Evolutionary conservation across 1,140 invertebrate species (phyloP).

Genomic region (Zaprionus capensis): DNA sequence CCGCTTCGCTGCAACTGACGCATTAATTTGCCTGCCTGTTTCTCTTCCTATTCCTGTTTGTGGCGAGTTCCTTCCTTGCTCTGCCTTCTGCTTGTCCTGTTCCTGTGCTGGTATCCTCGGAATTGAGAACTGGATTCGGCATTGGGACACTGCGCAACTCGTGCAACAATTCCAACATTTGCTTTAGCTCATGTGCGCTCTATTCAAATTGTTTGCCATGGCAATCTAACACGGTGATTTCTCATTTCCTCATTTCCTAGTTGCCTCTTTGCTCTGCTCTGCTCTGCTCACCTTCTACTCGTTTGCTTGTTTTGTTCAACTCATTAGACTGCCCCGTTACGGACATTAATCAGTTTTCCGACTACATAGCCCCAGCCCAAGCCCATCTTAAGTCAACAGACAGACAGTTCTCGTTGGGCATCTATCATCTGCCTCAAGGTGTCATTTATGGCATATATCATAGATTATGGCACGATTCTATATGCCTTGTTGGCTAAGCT

Average conservation of each 20-base stretch:
- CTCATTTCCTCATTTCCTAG: slow-evolving; percentile 47
- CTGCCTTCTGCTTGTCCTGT: slow-evolving; percentile 9
- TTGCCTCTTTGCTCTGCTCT: not conserved
- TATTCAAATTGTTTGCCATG: slow-evolving; percentile 73
- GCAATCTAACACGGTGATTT: slow-evolving; percentile 74
- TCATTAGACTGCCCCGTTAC: slow-evolving; percentile 10
- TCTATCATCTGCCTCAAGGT: slow-evolving; percentile 2
- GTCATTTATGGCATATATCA: not conserved
- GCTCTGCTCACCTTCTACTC: not conserved
- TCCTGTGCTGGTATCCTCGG: not conserved
- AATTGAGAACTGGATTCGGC: slow-evolving; percentile 35
- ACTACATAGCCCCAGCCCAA: not conserved
- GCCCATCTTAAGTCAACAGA: not conserved
- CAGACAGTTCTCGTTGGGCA: not conserved
- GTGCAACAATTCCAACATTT: slow-evolving; percentile 42
- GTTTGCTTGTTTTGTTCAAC: not conserved
- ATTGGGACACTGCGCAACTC: slow-evolving; percentile 19
- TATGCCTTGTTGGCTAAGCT: not conserved
- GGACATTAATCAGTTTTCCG: slow-evolving; percentile 31
- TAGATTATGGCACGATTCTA: not conserved
- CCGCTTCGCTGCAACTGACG: slow-evolving; percentile 77
- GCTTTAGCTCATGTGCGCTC: slow-evolving; percentile 12
- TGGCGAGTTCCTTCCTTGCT: slow-evolving; percentile 1
- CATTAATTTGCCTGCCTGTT: slow-evolving; percentile 65
- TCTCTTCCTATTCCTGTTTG: slow-evolving; percentile 29